A percentile compares a stretch with the other conserved stretches of the same genome.
phyloP scores from a whole-genome alignment of 2,113 vertebrate genomes.

The Ptilonorhynchus violaceus region DNA sequence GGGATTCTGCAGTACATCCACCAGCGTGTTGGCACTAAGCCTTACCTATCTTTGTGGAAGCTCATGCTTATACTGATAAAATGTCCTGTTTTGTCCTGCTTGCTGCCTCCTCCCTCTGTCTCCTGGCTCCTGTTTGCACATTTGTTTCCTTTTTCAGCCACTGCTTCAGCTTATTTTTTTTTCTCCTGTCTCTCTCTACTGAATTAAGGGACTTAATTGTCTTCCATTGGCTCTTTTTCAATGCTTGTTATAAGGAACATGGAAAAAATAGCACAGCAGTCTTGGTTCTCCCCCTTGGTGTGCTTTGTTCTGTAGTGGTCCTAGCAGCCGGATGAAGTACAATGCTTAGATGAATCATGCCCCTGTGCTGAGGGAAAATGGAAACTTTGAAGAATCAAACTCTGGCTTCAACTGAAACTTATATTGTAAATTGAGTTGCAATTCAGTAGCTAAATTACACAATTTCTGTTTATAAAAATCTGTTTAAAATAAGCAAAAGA shows the following conservation, averaged over 20 bases:
- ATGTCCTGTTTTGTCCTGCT: neutral
- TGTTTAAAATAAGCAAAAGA: neutral
- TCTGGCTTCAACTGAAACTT: neutral
- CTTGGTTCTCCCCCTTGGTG: fast-evolving
- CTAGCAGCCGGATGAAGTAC: neutral
- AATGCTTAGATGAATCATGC: neutral
- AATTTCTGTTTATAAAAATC: neutral
- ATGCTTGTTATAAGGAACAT: neutral
- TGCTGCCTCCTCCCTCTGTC: neutral
- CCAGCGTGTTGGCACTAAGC: fast-evolving
- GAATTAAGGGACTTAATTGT: neutral
- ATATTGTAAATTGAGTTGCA: neutral
- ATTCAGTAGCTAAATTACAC: neutral
- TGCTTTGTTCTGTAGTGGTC: neutral
- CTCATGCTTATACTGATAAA: neutral
- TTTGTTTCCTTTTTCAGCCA: neutral
- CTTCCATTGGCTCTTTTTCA: neutral
- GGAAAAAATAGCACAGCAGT: neutral
- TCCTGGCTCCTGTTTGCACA: neutral
- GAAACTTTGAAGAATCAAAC: neutral
- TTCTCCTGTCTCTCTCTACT: neutral
- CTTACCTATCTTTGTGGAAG: neutral
- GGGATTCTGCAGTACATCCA: neutral
- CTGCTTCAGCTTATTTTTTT: neutral
- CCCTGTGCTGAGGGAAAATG: neutral